phyloP scores from a whole-genome alignment of 2,113 vertebrate genomes.

The Leiothrix lutea region DNA sequence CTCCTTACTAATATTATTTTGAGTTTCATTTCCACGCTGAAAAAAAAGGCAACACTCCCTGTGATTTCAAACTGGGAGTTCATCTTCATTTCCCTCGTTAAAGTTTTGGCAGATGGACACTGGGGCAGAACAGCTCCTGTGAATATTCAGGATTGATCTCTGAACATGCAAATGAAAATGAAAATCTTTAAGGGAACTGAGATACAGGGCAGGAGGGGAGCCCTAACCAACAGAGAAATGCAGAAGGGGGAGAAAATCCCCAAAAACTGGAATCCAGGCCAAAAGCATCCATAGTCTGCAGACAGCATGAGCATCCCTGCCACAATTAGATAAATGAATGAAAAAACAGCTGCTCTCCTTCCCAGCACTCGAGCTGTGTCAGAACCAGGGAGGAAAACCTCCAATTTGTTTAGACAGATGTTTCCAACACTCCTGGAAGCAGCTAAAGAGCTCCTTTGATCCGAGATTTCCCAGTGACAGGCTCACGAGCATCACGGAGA shows the following conservation, averaged over 20 bases:
- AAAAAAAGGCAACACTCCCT: no score
- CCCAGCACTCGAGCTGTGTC: rapidly evolving
- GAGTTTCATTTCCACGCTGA: no score
- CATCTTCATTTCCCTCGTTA: neutral
- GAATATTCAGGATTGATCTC: neutral
- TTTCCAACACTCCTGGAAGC: neutral
- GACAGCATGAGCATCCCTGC: neutral
- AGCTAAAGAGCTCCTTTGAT: neutral
- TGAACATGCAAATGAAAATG: rapidly evolving
- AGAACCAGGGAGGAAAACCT: neutral
- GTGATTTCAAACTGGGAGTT: neutral
- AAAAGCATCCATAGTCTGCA: neutral
- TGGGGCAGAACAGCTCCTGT: neutral
- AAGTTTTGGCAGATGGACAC: neutral
- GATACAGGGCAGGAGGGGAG: rapidly evolving
- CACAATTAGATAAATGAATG: neutral
- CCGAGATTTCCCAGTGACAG: neutral
- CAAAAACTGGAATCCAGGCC: neutral
- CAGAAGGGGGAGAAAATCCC: rapidly evolving
- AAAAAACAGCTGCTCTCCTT: neutral
- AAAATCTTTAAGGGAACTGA: neutral
- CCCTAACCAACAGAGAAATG: neutral
- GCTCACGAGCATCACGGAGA: neutral
- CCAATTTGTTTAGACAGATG: neutral
- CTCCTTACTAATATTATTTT: neutral